Evolutionary conservation across 2,888 invertebrate species (phyloP).

Genomic region (Lingula anatina): DNA sequence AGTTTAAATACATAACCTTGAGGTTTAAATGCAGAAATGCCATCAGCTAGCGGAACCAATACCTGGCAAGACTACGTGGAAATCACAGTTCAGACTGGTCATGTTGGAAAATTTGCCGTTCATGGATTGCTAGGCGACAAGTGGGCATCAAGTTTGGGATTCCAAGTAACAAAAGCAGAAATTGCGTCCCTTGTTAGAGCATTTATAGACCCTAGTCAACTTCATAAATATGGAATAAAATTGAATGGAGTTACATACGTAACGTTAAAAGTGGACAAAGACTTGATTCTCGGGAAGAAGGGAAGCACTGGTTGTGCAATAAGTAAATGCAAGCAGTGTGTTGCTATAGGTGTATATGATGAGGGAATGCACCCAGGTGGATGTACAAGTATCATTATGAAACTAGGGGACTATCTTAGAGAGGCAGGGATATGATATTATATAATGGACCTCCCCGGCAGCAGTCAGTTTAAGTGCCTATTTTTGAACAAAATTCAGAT

Average conservation of each 20-base stretch:
- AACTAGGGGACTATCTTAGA: constrained; percentile 28
- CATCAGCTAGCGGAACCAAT: no score
- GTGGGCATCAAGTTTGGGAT: constrained; percentile 24
- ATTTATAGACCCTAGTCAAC: constrained; percentile 22
- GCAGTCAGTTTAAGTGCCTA: no score
- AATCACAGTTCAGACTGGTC: no score
- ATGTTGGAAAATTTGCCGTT: constrained; percentile 24
- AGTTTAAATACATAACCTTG: no score
- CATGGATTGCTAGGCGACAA: constrained; percentile 18
- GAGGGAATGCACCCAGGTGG: constrained; percentile 28
- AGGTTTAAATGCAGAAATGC: no score
- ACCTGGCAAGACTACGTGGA: no score
- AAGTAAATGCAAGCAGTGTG: constrained; percentile 22
- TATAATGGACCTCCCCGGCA: no score
- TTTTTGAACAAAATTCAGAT: no score
- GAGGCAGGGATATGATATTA: constrained; percentile 29
- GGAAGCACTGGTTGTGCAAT: constrained; percentile 23
- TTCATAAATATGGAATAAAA: constrained; percentile 21
- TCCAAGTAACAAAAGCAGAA: constrained; percentile 18
- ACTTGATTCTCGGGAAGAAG: constrained; percentile 23
- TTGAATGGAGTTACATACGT: constrained; percentile 19
- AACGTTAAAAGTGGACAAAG: constrained; percentile 21
- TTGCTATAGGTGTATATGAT: constrained; percentile 25
- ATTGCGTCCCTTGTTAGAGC: constrained; percentile 17
- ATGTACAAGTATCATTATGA: constrained; percentile 22